Evolutionary conservation across 2,888 invertebrate species (phyloP), one percentile per base, ranked within the genome.

Genomic region (Hydrotaea diabolus): DNA sequence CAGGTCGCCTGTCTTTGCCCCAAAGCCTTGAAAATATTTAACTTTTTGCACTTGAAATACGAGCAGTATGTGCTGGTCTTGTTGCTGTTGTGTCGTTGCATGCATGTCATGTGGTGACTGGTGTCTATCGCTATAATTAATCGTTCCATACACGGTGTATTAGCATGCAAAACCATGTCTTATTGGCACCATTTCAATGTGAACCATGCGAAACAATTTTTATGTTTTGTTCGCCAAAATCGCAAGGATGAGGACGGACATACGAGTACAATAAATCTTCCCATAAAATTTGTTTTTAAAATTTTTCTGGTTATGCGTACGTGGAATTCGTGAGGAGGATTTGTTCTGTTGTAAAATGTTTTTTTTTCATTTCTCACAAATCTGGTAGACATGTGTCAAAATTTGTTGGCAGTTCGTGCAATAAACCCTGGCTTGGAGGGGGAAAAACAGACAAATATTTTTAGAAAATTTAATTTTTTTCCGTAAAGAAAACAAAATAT

Each of bases 71-170:
- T 31, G 9, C 8, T n/a, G 21, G 17, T 69, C n/a, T 15, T 74
- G 36, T 31, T 19, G 66, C 26, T n/a, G 31, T 15, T 43, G 73
- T 36, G 21, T 49, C 36, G 36, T 66, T 57, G 49, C n/a, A 23
- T 72, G 64, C 26, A 39, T 77, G 57, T 66, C 11, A 66, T 31
- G 11, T 46, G 69, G 21, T 21, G 46, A 46, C 23, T n/a, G 69
- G 46, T 57, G 72, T 66, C 62, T 77, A 80, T 77, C 66, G 74
- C 69, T 82, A 39, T 85, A 85, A 85, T 85, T 80, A 82, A 80
- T 82, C 31, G 31, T 7, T 77, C 81, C 81, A 55, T 57, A 69
- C 39, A 69, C 23, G 66, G 57, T 62, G 59, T 36, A 77, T 82
- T 82, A 49, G 66, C 59, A 83, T 74, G 73, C 79, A 59, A 69